Evolutionary conservation across 2,888 invertebrate genomes (phyloP), one percentile per base, ranked within the genome.

Genomic region (Leptogaster cylindrica): DNA sequence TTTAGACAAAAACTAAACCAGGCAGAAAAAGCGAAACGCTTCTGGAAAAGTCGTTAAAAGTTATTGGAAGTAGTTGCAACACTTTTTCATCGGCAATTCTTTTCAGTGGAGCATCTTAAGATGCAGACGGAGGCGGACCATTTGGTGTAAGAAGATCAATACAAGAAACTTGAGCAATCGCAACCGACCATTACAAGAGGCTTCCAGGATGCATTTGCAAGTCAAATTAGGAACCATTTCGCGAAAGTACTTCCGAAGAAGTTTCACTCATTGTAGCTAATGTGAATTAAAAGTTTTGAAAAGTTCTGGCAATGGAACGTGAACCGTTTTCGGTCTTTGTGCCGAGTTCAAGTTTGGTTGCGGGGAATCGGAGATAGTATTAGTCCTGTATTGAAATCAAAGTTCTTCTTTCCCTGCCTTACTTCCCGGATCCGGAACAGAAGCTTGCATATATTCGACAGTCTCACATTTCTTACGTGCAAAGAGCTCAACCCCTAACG

Each of bases 271-370:
- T 52, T 52, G 52, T 52, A 52, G 52, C 52, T 52, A 52, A 52
- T 52, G 52, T 52, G 52, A 52, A 52, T 52, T 52, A 52, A 52
- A 52, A 52, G 52, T 52, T 52, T 33, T 16, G 28, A 52, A 52
- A 52, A 52, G 52, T 52, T 52, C 52, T 52, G 20, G n/a, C 46
- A 25, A n/a, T 16, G 46, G 25, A 46, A 16, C 23, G 46, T 25
- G 46, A 25, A 46, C 46, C 4, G 2, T 16, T 20, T 33, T 1
- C n/a, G n/a, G n/a, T n/a, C 16, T 33, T 52, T 52, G 31, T 52
- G 18, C 33, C 31, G 52, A 50, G 27, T 8, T 50, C 2, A 10
- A 50, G 23, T 28, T 27, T 28, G 20, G 20, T n/a, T 23, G 46
- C 23, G n/a, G 46, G n/a, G 23, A 20, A 33, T 52, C 51, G 33